These are phyloP conservation scores for Dendrocincla fuliginosa DNA, from an alignment of 2,797 vertebrate species.

Conservation along the genomic window DNA sequence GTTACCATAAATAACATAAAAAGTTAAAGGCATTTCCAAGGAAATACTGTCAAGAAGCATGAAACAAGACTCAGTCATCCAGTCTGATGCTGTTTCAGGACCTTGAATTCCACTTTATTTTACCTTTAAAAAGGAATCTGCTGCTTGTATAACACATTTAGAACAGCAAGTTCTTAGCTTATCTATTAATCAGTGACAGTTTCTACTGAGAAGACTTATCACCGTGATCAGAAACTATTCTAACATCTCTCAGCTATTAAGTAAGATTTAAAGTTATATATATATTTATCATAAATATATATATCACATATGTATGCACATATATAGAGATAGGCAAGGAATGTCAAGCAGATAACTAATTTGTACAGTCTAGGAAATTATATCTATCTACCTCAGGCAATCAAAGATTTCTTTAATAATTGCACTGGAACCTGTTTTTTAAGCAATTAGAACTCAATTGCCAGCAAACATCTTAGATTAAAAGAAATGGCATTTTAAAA, in stretches of 20 bases:
- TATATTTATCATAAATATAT: background rate
- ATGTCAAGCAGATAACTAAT: conserved; percentile 75
- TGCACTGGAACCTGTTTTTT: conserved; percentile 71
- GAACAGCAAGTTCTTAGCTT: conserved; percentile 18
- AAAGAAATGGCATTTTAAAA: conserved; percentile 67
- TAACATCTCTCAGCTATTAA: conserved; percentile 71
- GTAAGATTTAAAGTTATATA: conserved; percentile 58
- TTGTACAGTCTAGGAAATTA: conserved; percentile 72
- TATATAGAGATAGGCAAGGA: conserved; percentile 58
- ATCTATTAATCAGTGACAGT: conserved; percentile 68
- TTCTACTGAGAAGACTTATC: conserved; percentile 60
- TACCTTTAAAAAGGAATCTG: background rate
- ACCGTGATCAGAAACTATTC: conserved; percentile 68
- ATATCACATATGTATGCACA: background rate
- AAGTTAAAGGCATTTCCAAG: background rate
- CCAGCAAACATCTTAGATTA: conserved; percentile 63
- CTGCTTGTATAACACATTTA: background rate
- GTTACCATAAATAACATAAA: background rate
- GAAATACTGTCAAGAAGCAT: background rate
- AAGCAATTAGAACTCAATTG: conserved; percentile 77
- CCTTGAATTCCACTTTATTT: conserved; percentile 20
- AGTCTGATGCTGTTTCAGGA: conserved; percentile 7
- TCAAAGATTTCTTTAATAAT: conserved; percentile 75
- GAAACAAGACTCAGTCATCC: background rate
- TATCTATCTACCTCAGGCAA: conserved; percentile 69